Evolutionary conservation across 2,797 vertebrate genomes (phyloP), one percentile per base, ranked within the genome.

Genomic region (Melanotaenia nigrans): DNA sequence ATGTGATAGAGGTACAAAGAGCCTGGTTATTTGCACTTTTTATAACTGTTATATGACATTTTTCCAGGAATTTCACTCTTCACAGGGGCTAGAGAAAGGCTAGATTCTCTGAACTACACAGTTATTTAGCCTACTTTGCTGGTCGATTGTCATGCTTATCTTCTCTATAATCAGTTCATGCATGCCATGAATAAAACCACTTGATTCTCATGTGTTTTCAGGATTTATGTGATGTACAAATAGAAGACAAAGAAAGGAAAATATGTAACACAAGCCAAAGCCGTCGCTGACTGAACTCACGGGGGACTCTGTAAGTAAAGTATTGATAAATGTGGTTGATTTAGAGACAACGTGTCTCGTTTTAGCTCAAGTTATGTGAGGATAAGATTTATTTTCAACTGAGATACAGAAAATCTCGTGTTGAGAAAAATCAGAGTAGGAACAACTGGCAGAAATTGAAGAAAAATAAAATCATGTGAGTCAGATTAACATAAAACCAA

Each of bases 141-240:
- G 61, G 16, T 68, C 20, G 24, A 45, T 2, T 35, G 68, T 69
- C 45, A 61, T 12, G 33, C 77, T 77, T 30, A 10, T 10, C 45
- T 61, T 74, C 68, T 57, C 66, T 75, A 30, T 54, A 54, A 61
- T 66, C 18, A 1, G 28, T 69, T 82, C 62, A 82, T 1, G 35
- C 65, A 71, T 68, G 67, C 45, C 25, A 28, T 33, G 55, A 82
- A 71, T 58, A 51, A 66, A 76, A 79, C 32, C 65, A 71, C 70
- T 73, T 80, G 58, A 86, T 78, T 77, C 57, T 75, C 75, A 74
- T 67, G 79, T 78, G 75, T 81, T 75, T 77, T 51, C 28, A 59
- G 61, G 24, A 71, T 71, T 82, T 65, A 61, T 69, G 56, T 63
- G 77, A 74, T 68, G 66, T 28, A 61, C 20, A 14, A 45, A 59